Conservation (phyloP, 2,113 vertebrate genomes). For the Festucalex cinctus region DNA sequence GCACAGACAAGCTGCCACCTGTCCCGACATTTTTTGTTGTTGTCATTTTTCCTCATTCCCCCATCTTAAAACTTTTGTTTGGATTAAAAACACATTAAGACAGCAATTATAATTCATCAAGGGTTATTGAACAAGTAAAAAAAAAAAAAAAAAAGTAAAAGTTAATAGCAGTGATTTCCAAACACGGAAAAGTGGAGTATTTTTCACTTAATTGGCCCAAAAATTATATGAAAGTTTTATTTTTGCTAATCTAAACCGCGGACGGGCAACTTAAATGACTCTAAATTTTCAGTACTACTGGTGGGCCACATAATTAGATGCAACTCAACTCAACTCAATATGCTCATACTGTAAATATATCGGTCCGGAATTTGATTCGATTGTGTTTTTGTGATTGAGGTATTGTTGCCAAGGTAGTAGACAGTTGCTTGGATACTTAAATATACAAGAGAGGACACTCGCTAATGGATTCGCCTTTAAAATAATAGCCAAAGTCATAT, state of each 20-base stretch:
- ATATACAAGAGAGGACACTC: background rate
- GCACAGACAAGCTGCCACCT: slow-evolving; percentile 52
- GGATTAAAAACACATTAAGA: background rate
- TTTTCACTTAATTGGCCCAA: background rate
- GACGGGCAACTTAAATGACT: too few species aligned
- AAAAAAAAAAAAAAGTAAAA: background rate
- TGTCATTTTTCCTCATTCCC: slow-evolving; percentile 17
- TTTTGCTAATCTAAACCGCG: too few species aligned
- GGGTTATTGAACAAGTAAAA: background rate
- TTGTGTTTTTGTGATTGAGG: too few species aligned
- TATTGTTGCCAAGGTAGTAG: background rate
- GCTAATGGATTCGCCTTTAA: background rate
- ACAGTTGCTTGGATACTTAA: background rate
- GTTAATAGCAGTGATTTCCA: too few species aligned
- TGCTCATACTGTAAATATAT: background rate
- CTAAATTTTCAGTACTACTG: too few species aligned
- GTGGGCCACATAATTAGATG: too few species aligned
- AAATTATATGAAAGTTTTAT: too few species aligned
- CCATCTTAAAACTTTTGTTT: background rate
- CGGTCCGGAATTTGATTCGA: background rate
- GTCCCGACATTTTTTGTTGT: slow-evolving; percentile 25
- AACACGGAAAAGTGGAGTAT: too few species aligned
- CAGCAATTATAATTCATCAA: background rate
- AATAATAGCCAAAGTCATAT: too few species aligned
- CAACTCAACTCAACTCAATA: too few species aligned